Base-by-base conservation (phyloP, 2,113 vertebrate species). In the Pseudorasbora parva region DNA sequence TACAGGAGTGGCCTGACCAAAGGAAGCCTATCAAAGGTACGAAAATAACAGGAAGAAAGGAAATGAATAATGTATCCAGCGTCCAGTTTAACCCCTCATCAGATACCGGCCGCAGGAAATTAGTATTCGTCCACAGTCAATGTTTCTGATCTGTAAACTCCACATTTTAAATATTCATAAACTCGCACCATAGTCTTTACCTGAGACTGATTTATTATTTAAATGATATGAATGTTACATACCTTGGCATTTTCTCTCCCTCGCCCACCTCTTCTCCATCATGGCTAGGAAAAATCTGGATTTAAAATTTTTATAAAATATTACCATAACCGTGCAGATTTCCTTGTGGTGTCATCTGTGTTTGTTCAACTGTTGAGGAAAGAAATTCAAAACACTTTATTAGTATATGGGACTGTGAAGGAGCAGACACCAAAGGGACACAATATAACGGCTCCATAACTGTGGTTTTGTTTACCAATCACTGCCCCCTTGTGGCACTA, bases 171-270 rank as follows among this genome's bases (percentile, higher is more conserved):
- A 94, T 95, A 95, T 95, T 95, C 91, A 95, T 94, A 91, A 91
- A 87, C 89, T 90, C 71, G 87, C 92, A 91, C 94, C 92, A 90
- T 88, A 92, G 92, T 91, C 89, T 89, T 91, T 89, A 92, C 86
- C 90, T 87, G 59, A 87, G 90, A 91, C 89, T 93, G 92, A 94
- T 94, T 94, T 92, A 94, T 95, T 93, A 94, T 94, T 95, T 89
- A 95, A 91, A 93, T 93, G 87, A 92, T 93, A 94, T 94, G 91
- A 94, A 94, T 93, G 93, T 94, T 94, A 93, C 92, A 92, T 93
- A 91, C 92, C 91, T 88, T 91, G 91, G 89, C 88, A 86, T 87
- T 89, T 90, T 62, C 88, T 37, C 84, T 49, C 72, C 86, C 87
- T 78, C 88, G 88, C 87, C 87, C 87, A 4, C 88, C 81, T 78